Evolutionary conservation across 2,113 vertebrate species (phyloP).

Genomic region (Laticauda colubrina): DNA sequence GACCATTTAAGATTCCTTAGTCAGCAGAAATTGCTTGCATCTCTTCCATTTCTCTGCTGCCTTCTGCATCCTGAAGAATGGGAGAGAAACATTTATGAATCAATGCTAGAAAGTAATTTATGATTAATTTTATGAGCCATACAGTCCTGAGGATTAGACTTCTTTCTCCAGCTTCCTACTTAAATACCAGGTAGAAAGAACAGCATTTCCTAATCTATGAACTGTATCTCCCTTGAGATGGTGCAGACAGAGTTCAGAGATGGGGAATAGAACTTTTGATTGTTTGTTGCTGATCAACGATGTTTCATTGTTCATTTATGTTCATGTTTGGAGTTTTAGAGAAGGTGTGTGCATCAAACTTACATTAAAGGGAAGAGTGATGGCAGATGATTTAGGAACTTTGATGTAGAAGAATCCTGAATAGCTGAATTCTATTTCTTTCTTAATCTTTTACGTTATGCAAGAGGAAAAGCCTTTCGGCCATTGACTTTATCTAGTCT

Average conservation of each 20-base stretch:
- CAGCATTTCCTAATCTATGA: background rate
- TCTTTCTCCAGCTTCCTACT: background rate
- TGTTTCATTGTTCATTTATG: background rate
- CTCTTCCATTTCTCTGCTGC: conserved; percentile 67
- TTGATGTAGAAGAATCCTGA: background rate
- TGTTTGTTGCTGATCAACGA: background rate
- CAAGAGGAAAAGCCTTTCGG: background rate
- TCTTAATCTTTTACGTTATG: fast-evolving
- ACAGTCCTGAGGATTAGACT: background rate
- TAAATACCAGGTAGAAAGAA: background rate
- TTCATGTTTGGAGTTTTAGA: background rate
- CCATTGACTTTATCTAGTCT: background rate
- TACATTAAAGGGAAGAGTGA: background rate
- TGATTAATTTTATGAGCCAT: background rate
- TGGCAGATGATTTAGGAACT: background rate
- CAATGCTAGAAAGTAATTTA: background rate
- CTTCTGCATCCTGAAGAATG: conserved; percentile 65
- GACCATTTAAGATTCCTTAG: conserved; percentile 12
- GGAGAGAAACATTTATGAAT: background rate
- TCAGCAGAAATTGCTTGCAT: conserved; percentile 42
- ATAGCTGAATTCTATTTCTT: background rate
- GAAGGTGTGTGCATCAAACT: background rate
- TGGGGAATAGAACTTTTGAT: background rate
- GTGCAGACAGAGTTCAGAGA: background rate
- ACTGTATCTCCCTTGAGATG: background rate